Percentiles rank a stretch among this genome's conserved stretches.
Conservation (phyloP, 1,140 invertebrate genomes). For the Zaprionus inermis region DNA sequence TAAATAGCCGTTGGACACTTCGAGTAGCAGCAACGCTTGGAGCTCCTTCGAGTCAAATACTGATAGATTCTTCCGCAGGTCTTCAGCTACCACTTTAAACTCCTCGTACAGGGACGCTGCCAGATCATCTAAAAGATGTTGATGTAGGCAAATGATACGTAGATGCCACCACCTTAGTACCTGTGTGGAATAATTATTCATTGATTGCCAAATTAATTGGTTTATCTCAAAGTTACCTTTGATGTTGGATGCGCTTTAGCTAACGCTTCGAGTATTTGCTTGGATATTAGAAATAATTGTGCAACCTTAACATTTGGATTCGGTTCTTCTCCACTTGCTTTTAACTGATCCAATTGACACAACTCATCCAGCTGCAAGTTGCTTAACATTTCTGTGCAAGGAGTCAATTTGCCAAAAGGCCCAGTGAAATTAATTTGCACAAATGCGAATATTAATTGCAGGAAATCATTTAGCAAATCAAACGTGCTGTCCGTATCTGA, state of each 20-base stretch:
- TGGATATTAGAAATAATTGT: conserved; percentile 88
- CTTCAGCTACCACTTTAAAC: conserved; percentile 86
- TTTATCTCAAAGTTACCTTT: conserved; percentile 47
- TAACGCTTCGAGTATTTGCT: conserved; percentile 87
- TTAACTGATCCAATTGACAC: conserved; percentile 66
- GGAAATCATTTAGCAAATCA: conserved; percentile 39
- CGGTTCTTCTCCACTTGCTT: conserved; percentile 87
- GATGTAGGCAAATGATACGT: conserved; percentile 89
- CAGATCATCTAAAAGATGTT: conserved; percentile 89
- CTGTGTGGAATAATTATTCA: conserved; percentile 19
- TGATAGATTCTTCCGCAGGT: conserved; percentile 84
- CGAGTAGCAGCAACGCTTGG: conserved; percentile 89
- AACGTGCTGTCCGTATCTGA: background rate
- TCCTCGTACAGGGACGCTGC: conserved; percentile 88
- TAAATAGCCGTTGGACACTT: conserved; percentile 90
- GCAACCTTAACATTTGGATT: conserved; percentile 87
- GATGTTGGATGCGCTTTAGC: conserved; percentile 79
- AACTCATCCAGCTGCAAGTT: conserved; percentile 19
- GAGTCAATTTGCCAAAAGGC: conserved; percentile 85
- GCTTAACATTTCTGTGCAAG: conserved; percentile 46
- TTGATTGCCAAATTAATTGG: background rate
- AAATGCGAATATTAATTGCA: conserved; percentile 88
- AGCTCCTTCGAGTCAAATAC: conserved; percentile 84
- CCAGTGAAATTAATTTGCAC: conserved; percentile 93
- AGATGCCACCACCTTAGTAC: conserved; percentile 89